These are phyloP conservation scores for Callionymus lyra DNA, from an alignment of 2,113 vertebrate genomes.

Conservation along the genomic window DNA sequence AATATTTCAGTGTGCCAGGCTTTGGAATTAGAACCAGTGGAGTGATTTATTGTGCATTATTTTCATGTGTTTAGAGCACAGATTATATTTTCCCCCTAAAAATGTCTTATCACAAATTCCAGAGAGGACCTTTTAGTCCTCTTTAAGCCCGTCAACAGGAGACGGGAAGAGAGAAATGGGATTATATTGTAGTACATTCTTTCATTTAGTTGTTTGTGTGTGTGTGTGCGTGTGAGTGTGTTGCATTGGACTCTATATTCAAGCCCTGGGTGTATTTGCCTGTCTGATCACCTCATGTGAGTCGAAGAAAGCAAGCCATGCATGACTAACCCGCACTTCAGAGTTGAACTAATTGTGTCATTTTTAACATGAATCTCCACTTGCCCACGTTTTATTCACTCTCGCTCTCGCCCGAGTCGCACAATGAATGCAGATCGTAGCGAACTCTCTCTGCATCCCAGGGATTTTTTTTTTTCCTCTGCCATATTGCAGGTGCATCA, in stretches of 20 bases:
- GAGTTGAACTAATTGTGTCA: slow-evolving; percentile 69
- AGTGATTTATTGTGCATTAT: slow-evolving; percentile 49
- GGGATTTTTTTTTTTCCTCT: slow-evolving; percentile 46
- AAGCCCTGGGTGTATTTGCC: slow-evolving; percentile 57
- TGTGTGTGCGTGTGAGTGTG: slow-evolving; percentile 21
- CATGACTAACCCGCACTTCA: slow-evolving; percentile 61
- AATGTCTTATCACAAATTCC: slow-evolving; percentile 39
- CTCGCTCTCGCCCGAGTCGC: slow-evolving; percentile 47
- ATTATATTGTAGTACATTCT: slow-evolving; percentile 24
- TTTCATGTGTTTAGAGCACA: slow-evolving; percentile 28
- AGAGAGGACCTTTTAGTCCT: slow-evolving; percentile 31
- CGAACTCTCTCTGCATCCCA: slow-evolving; percentile 31
- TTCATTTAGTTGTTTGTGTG: slow-evolving; percentile 23
- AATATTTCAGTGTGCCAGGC: slow-evolving; percentile 58
- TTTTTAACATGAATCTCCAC: slow-evolving; percentile 65
- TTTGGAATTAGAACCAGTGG: slow-evolving; percentile 53
- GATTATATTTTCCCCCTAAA: slow-evolving; percentile 7
- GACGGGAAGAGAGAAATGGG: slow-evolving; percentile 10
- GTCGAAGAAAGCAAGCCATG: slow-evolving; percentile 57
- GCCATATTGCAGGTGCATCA: slow-evolving; percentile 48
- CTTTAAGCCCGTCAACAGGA: slow-evolving; percentile 25
- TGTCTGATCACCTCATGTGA: slow-evolving; percentile 68
- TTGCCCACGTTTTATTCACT: slow-evolving; percentile 51
- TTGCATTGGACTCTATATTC: slow-evolving; percentile 52
- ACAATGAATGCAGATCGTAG: slow-evolving; percentile 37